Conservation (phyloP, 2,888 invertebrate genomes). For the Stenotaenia linearis region DNA sequence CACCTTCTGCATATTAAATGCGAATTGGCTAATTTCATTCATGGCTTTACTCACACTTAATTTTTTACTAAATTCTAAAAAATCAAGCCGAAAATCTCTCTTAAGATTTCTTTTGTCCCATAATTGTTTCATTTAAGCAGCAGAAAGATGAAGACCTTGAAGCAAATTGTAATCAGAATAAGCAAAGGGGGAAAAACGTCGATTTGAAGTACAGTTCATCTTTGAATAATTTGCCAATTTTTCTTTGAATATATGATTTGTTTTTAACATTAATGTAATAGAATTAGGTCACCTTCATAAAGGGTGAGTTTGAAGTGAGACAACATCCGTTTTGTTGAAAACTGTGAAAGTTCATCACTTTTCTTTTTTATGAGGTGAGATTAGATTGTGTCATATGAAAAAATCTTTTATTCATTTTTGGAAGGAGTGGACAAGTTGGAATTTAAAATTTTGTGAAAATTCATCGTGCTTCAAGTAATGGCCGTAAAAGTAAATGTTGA, state of each 20-base stretch:
- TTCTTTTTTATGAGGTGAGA: neutral
- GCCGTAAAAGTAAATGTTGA: neutral
- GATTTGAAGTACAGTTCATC: neutral
- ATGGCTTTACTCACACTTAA: too few species aligned
- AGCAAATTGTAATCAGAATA: neutral
- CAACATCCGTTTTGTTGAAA: neutral
- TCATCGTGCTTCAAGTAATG: too few species aligned
- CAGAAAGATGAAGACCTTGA: neutral
- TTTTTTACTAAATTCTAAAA: neutral
- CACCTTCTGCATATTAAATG: neutral
- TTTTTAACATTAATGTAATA: neutral
- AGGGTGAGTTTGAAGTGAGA: neutral
- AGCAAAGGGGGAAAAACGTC: neutral
- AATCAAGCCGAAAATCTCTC: neutral
- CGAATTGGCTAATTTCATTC: neutral
- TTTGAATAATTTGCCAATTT: neutral
- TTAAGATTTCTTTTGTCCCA: neutral
- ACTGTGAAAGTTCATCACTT: neutral
- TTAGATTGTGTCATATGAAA: neutral
- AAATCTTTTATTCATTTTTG: too few species aligned
- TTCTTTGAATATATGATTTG: neutral
- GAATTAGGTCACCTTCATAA: conserved; percentile 4
- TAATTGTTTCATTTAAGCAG: neutral
- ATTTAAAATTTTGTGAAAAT: too few species aligned
- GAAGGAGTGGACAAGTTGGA: too few species aligned